Conservation (phyloP, 2,797 vertebrate genomes). For the Salmo trutta region DNA sequence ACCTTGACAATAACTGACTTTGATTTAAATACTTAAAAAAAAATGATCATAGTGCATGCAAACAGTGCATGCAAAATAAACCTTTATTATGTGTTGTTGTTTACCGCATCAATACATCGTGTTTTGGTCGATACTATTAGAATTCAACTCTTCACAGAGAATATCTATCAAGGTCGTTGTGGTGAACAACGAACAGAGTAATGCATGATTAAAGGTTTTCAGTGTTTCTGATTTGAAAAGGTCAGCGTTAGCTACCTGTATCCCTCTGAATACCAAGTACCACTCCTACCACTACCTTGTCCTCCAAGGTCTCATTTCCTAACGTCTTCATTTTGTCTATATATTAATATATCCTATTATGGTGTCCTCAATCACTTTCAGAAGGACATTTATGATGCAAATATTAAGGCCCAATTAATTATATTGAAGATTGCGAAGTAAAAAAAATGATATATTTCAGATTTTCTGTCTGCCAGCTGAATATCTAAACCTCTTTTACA, state of each 20-base stretch:
- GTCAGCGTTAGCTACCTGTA: slow-evolving; percentile 47
- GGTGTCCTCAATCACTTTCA: slow-evolving; percentile 19
- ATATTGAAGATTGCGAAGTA: neutral
- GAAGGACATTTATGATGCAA: slow-evolving; percentile 8
- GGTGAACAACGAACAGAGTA: slow-evolving; percentile 23
- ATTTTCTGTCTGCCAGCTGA: slow-evolving; percentile 9
- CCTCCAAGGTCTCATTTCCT: slow-evolving; percentile 3
- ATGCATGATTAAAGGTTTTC: slow-evolving; percentile 38
- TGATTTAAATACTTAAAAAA: neutral
- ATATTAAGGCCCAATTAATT: slow-evolving; percentile 24
- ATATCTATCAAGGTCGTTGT: slow-evolving; percentile 11
- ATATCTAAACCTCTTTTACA: neutral
- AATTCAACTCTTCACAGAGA: neutral
- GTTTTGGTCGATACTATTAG: neutral
- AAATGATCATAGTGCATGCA: too few species aligned
- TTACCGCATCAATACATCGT: neutral
- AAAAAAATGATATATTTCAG: neutral
- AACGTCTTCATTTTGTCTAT: neutral
- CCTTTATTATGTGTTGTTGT: too few species aligned
- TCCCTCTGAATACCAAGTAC: slow-evolving; percentile 44
- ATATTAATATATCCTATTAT: slow-evolving; percentile 4
- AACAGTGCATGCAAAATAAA: too few species aligned
- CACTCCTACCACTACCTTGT: neutral
- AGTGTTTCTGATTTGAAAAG: slow-evolving; percentile 56
- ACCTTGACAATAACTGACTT: neutral